phyloP scores from a whole-genome alignment of 1,140 invertebrate species.

The Platorchestia sp. region DNA sequence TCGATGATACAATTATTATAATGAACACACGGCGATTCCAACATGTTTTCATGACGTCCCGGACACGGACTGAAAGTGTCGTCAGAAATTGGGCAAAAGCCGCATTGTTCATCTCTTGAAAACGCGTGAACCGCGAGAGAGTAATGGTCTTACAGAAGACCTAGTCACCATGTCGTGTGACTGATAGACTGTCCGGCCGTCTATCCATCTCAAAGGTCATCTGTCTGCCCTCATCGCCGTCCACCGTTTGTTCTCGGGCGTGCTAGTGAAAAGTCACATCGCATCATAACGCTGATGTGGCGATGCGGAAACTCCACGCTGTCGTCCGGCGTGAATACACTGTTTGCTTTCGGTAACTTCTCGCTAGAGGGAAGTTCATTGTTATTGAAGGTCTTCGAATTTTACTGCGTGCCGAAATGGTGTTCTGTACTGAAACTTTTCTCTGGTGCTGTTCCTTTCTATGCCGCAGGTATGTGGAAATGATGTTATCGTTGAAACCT shows the following conservation, averaged over 20 bases:
- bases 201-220: slow-evolving; percentile 7
- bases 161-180: background rate
- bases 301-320: background rate
- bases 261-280: background rate
- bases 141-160: background rate
- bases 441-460: background rate
- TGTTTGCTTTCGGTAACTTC: background rate
- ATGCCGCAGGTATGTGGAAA: background rate
- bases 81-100: background rate
- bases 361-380: background rate
- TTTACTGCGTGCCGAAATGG: background rate
- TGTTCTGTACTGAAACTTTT: background rate
- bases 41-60: background rate
- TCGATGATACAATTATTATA: too few species aligned
- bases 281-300: background rate
- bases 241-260: background rate
- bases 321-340: background rate
- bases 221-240: background rate
- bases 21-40: too few species aligned
- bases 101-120: background rate
- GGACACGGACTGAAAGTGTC: background rate
- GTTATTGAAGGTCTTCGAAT: background rate
- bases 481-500: background rate
- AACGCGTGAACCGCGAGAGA: background rate
- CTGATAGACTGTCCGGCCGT: background rate